These are phyloP conservation scores for Galerucella calmariensis DNA, from an alignment of 2,888 invertebrate genomes.

Conservation along the genomic window DNA sequence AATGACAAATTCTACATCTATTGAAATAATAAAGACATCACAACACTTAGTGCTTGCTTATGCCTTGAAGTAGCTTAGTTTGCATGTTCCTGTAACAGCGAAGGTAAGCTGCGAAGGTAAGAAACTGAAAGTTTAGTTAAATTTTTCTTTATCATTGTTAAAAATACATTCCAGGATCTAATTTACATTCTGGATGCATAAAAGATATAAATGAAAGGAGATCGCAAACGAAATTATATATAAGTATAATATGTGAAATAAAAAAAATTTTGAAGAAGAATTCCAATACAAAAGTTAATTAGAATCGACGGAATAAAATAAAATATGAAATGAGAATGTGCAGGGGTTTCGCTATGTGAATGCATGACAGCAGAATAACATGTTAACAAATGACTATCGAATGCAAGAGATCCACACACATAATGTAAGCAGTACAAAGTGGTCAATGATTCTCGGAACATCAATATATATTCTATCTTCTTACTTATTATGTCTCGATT, in stretches of 20 bases:
- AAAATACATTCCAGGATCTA: background rate
- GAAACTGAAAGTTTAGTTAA: too few species aligned
- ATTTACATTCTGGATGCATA: background rate
- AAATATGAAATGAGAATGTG: constrained; percentile 24
- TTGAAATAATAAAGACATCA: too few species aligned
- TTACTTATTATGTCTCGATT: constrained; percentile 36
- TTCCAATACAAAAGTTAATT: constrained; percentile 19
- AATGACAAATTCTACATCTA: too few species aligned
- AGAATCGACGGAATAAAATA: constrained; percentile 21
- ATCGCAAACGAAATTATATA: constrained; percentile 1
- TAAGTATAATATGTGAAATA: background rate
- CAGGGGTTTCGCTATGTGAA: constrained; percentile 15
- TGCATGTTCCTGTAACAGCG: too few species aligned
- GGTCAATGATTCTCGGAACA: constrained; percentile 33
- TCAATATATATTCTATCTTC: constrained; percentile 26
- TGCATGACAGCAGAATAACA: constrained; percentile 28
- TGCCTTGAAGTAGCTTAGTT: too few species aligned
- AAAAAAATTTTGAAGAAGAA: background rate
- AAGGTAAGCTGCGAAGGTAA: too few species aligned
- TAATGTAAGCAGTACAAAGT: constrained; percentile 37
- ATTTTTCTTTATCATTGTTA: too few species aligned
- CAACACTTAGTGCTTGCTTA: too few species aligned
- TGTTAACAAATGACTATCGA: constrained; percentile 32
- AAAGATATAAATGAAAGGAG: background rate
- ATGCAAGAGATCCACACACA: constrained; percentile 25